Percentiles rank a stretch among this genome's conserved stretches.
phyloP scores from a whole-genome alignment of 2,888 invertebrate species.

The Scaptodrosophila latifasciaeformis region DNA sequence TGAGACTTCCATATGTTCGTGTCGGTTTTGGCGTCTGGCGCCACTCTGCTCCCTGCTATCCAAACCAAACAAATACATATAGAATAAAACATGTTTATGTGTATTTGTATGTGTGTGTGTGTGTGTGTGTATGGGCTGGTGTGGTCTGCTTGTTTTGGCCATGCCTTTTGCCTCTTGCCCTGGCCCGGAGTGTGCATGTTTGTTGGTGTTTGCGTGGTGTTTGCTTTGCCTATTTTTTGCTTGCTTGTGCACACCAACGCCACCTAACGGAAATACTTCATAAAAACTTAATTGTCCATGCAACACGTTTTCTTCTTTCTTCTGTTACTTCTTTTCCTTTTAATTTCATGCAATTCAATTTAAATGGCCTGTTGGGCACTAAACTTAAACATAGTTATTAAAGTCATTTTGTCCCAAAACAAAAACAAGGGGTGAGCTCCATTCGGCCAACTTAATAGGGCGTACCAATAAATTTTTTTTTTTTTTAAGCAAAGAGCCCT shows the following conservation, averaged over 20 bases:
- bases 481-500: too few species aligned
- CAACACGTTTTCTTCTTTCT: slow-evolving; percentile 59
- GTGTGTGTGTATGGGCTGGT: background rate
- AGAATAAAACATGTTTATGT: too few species aligned
- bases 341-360: slow-evolving; percentile 6
- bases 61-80: background rate
- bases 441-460: too few species aligned
- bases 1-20: too few species aligned
- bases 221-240: slow-evolving; percentile 29
- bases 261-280: slow-evolving; percentile 69
- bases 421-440: too few species aligned
- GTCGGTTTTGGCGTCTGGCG: slow-evolving; percentile 2
- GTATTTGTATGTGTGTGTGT: too few species aligned
- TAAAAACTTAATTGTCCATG: slow-evolving; percentile 71
- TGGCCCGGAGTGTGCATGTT: background rate
- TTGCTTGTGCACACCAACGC: slow-evolving; percentile 50
- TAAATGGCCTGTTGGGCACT: slow-evolving; percentile 34
- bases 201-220: slow-evolving; percentile 10
- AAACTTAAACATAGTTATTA: slow-evolving; percentile 33
- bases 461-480: too few species aligned
- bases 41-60: slow-evolving; percentile 2
- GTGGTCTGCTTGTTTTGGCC: background rate
- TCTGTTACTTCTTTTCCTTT: background rate
- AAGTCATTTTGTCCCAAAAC: too few species aligned
- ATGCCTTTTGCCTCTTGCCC: background rate